These are phyloP conservation scores for Brenthis ino DNA, from an alignment of 2,888 invertebrate species.

Conservation along the genomic window DNA sequence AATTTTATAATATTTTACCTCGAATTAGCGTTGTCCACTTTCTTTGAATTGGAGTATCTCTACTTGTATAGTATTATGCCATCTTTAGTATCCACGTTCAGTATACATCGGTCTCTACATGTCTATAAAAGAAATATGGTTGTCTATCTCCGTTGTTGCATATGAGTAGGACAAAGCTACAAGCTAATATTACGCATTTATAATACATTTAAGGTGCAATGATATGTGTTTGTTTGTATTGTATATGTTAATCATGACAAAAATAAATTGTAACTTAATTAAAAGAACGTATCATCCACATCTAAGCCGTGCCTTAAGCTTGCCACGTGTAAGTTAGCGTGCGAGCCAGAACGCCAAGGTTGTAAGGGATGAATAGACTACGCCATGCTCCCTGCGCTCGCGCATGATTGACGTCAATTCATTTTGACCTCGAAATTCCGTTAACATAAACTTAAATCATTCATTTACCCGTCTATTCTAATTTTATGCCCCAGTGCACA, in stretches of 20 bases:
- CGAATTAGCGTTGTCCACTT: too few relatives aligned
- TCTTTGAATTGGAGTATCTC: too few relatives aligned
- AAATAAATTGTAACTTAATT: constrained; percentile 2
- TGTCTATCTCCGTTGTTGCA: too few relatives aligned
- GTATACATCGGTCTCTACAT: too few relatives aligned
- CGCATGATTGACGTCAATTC: constrained; percentile 47
- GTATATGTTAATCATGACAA: not conserved
- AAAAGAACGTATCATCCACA: constrained; percentile 3
- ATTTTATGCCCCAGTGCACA: constrained; percentile 37
- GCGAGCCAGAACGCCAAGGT: constrained; percentile 54
- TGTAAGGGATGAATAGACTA: constrained; percentile 50
- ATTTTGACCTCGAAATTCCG: constrained; percentile 45
- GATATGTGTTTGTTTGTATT: too few relatives aligned
- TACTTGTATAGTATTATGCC: too few relatives aligned
- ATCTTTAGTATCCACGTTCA: too few relatives aligned
- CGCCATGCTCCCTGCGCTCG: constrained; percentile 44
- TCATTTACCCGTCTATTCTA: constrained; percentile 36
- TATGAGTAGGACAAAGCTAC: too few relatives aligned
- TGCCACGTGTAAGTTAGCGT: constrained; percentile 56
- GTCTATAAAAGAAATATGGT: too few relatives aligned
- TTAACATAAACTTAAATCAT: constrained; percentile 36
- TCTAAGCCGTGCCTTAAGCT: constrained; percentile 45
- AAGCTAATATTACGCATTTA: too few relatives aligned
- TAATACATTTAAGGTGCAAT: too few relatives aligned
- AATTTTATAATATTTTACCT: too few relatives aligned